Evolutionary conservation across 2,888 invertebrate genomes (phyloP).

Genomic region (Craniophora ligustri): DNA sequence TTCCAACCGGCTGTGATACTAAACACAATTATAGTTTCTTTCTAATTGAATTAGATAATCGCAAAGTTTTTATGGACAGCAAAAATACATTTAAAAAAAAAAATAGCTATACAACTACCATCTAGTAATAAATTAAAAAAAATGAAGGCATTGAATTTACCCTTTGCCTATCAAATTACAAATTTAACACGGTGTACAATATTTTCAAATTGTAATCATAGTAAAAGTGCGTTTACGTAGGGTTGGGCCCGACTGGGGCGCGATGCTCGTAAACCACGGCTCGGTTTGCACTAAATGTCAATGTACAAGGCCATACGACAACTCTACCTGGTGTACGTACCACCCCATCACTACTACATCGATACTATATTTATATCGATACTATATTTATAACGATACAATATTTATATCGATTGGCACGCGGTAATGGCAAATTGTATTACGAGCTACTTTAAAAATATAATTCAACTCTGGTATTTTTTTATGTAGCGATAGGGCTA

Average conservation of each 20-base stretch:
- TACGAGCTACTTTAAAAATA: constrained; percentile 35
- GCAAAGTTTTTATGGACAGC: no score
- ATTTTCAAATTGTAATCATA: constrained; percentile 58
- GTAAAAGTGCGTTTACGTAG: constrained; percentile 48
- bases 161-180: constrained; percentile 24
- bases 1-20: no score
- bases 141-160: no score
- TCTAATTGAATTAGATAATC: no score
- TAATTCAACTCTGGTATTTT: constrained; percentile 26
- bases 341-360: constrained; percentile 34
- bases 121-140: constrained; percentile 9
- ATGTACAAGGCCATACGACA: constrained; percentile 63
- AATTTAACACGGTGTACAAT: constrained; percentile 30
- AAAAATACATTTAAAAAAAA: no score
- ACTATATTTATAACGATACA: no score
- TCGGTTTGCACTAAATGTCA: constrained; percentile 78
- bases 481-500: background rate
- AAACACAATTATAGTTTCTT: no score
- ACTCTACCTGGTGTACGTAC: constrained; percentile 32
- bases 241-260: constrained; percentile 36
- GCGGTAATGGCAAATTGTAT: constrained; percentile 39
- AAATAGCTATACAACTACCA: no score
- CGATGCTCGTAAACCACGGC: constrained; percentile 72
- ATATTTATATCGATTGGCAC: constrained; percentile 31
- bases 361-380: constrained; percentile 31